Conservation (phyloP, 2,113 vertebrate species). For the Formicarius rufipectus region DNA sequence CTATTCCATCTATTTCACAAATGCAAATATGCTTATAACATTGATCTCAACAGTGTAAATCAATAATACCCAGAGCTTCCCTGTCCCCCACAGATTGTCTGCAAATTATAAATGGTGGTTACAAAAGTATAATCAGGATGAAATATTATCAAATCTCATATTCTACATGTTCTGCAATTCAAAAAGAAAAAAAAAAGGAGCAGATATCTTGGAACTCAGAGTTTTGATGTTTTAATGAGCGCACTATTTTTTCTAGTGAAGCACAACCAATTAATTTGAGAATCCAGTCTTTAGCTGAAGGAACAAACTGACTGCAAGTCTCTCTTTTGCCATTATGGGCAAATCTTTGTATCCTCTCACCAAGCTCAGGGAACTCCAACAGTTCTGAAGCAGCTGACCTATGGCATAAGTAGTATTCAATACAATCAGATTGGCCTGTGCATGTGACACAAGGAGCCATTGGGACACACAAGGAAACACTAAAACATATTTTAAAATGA, state of each 20-base stretch:
- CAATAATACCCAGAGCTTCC: constrained; percentile 55
- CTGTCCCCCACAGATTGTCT: constrained; percentile 3
- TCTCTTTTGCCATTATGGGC: constrained; percentile 34
- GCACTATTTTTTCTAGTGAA: constrained; percentile 71
- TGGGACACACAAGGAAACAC: neutral
- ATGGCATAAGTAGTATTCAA: neutral
- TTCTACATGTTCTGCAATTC: constrained; percentile 58
- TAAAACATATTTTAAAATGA: neutral
- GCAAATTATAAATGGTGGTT: constrained; percentile 41
- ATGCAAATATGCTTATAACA: constrained; percentile 52
- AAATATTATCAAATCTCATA: constrained; percentile 51
- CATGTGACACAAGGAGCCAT: neutral
- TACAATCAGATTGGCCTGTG: neutral
- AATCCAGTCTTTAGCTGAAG: constrained; percentile 63
- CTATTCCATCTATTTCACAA: constrained; percentile 49
- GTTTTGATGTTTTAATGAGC: constrained; percentile 75
- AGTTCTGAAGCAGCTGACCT: constrained; percentile 18
- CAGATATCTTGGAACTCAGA: constrained; percentile 61
- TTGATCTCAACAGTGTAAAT: constrained; percentile 49
- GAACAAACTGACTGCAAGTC: constrained; percentile 61
- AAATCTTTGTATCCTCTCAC: constrained; percentile 68
- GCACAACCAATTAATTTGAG: constrained; percentile 75
- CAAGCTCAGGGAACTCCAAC: constrained; percentile 19
- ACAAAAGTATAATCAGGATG: constrained; percentile 41
- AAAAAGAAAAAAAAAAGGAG: constrained; percentile 57